These are phyloP conservation scores for Psettodes erumei DNA, from an alignment of 2,113 vertebrate species.

Conservation along the genomic window DNA sequence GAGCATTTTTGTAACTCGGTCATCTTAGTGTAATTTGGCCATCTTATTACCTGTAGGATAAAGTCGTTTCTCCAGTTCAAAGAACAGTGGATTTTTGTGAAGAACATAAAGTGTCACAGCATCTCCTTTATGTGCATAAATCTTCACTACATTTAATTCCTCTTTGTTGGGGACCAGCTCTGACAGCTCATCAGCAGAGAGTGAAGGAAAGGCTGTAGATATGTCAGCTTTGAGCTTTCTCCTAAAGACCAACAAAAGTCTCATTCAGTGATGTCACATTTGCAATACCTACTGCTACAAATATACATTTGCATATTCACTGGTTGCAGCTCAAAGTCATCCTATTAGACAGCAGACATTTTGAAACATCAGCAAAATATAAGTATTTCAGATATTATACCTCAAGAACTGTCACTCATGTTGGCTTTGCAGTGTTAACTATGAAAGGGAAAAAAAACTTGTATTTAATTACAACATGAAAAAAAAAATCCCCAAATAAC, in stretches of 20 bases:
- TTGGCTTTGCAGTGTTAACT: not conserved
- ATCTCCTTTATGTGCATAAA: slow-evolving; percentile 91
- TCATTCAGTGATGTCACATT: not conserved
- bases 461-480: not conserved
- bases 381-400: not conserved
- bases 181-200: slow-evolving; percentile 85
- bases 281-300: not conserved
- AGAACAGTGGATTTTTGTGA: slow-evolving; percentile 90
- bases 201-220: slow-evolving; percentile 84
- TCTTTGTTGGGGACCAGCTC: slow-evolving; percentile 93
- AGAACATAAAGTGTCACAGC: slow-evolving; percentile 87
- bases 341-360: not conserved
- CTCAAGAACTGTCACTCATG: not conserved
- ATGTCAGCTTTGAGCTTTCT: slow-evolving; percentile 91
- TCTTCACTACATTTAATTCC: slow-evolving; percentile 90
- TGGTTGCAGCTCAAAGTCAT: not conserved
- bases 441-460: not conserved
- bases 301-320: not conserved
- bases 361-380: not conserved
- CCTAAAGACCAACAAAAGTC: slow-evolving; percentile 70
- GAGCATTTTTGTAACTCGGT: not conserved
- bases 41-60: slow-evolving; percentile 90
- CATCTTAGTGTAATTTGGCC: not conserved
- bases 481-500: not conserved
- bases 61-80: slow-evolving; percentile 90